Conservation (phyloP, 1,140 invertebrate genomes). For the Archegozetes longisetosus region DNA sequence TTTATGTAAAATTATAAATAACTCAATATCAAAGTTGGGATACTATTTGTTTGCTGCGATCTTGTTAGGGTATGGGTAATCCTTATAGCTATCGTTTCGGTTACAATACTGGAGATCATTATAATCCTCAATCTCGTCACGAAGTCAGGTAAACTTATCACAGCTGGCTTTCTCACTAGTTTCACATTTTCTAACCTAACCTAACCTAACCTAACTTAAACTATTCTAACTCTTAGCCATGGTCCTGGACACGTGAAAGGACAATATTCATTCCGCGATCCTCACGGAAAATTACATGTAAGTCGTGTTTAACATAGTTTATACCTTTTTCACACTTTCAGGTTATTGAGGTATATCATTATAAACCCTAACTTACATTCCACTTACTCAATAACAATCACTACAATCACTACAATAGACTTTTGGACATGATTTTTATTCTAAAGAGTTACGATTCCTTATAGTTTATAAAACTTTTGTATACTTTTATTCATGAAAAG, state of each 20-base stretch:
- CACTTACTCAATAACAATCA: too few species aligned
- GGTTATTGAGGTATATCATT: too few species aligned
- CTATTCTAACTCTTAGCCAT: constrained; percentile 28
- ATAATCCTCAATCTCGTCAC: constrained; percentile 60
- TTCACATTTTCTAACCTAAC: too few species aligned
- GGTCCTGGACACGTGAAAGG: constrained; percentile 57
- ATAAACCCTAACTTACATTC: too few species aligned
- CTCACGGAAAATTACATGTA: constrained; percentile 40
- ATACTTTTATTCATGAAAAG: too few species aligned
- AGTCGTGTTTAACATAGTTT: not conserved
- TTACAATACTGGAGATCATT: constrained; percentile 61
- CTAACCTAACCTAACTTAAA: too few species aligned
- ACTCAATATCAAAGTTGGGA: constrained; percentile 3
- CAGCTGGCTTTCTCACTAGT: not conserved
- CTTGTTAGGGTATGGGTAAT: constrained; percentile 52
- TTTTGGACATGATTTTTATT: too few species aligned
- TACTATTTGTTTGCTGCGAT: constrained; percentile 20
- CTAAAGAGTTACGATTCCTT: too few species aligned
- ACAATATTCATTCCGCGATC: constrained; percentile 65
- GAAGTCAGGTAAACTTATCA: constrained; percentile 39
- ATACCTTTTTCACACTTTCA: too few species aligned
- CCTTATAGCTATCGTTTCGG: constrained; percentile 71
- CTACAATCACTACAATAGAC: too few species aligned
- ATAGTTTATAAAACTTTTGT: too few species aligned
- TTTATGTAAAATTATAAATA: not conserved